Percentiles rank a stretch among this genome's conserved stretches.
Evolutionary conservation across 1,140 invertebrate genomes (phyloP).

Genomic region (Hylaeus anthracinus): DNA sequence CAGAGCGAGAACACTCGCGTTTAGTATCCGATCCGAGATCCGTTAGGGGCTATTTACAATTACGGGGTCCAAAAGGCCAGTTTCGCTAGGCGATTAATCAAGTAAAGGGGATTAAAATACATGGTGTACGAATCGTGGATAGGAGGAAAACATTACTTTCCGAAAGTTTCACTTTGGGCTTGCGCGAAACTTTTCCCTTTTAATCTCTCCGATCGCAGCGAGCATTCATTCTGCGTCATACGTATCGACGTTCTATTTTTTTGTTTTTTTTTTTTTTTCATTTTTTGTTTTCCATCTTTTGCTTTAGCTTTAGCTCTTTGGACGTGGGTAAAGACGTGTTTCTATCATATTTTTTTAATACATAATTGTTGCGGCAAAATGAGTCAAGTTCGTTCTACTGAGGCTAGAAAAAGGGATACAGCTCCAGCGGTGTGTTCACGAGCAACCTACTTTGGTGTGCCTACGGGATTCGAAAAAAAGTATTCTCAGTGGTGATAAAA

Average conservation of each 20-base stretch:
- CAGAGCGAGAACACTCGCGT: slow-evolving; percentile 49
- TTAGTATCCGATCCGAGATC: slow-evolving; percentile 21
- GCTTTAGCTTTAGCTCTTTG: slow-evolving; percentile 33
- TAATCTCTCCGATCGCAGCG: slow-evolving; percentile 4
- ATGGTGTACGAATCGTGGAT: slow-evolving; percentile 55
- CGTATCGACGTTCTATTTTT: neutral
- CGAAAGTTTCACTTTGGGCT: slow-evolving; percentile 29
- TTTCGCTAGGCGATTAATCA: slow-evolving; percentile 56
- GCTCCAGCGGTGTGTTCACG: slow-evolving; percentile 78
- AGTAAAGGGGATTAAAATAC: slow-evolving; percentile 49
- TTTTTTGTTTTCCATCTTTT: slow-evolving; percentile 7
- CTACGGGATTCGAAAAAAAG: slow-evolving; percentile 71
- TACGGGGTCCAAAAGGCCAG: slow-evolving; percentile 56
- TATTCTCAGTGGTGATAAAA: slow-evolving; percentile 62
- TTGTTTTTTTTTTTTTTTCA: too few relatives aligned
- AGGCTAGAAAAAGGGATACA: slow-evolving; percentile 73
- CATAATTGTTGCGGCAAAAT: slow-evolving; percentile 35
- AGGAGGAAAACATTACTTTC: slow-evolving; percentile 7
- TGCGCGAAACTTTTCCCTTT: slow-evolving; percentile 24
- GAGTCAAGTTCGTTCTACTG: slow-evolving; percentile 49
- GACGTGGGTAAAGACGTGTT: slow-evolving; percentile 8
- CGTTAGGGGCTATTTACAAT: slow-evolving; percentile 23
- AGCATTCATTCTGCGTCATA: neutral
- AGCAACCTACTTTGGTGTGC: slow-evolving; percentile 80
- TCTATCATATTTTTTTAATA: slow-evolving; percentile 10